Conservation (phyloP, 2,888 invertebrate genomes). For the Agriotes lineatus region DNA sequence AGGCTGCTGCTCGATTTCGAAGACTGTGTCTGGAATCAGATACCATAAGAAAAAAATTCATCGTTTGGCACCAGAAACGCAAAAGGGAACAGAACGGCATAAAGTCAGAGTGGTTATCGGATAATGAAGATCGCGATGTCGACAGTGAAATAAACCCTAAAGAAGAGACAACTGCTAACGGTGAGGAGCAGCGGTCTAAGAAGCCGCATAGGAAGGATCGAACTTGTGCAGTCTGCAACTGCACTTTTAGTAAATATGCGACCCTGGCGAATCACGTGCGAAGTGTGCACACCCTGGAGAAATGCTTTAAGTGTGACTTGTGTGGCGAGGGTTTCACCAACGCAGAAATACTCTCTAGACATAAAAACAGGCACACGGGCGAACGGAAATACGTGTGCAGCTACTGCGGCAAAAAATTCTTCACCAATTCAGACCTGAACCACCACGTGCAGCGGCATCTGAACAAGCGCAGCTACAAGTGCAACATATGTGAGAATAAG, state of each 20-base stretch:
- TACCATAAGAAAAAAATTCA: background rate
- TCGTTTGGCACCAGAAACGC: too few species aligned
- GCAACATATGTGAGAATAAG: slow-evolving; percentile 8
- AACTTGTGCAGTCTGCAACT: background rate
- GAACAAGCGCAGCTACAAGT: slow-evolving; percentile 14
- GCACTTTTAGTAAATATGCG: slow-evolving; percentile 1
- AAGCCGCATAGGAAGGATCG: slow-evolving; percentile 4
- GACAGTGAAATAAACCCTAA: background rate
- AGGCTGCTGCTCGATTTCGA: background rate
- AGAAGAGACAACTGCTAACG: background rate
- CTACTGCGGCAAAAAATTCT: slow-evolving; percentile 17
- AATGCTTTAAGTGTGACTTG: slow-evolving; percentile 9
- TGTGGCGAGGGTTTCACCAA: slow-evolving; percentile 17
- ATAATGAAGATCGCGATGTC: too few species aligned
- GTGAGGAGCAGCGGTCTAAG: too few species aligned
- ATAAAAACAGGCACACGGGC: slow-evolving; percentile 16
- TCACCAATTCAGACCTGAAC: slow-evolving; percentile 10
- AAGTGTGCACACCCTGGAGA: slow-evolving; percentile 8
- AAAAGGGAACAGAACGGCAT: too few species aligned
- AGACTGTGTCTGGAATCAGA: slow-evolving; percentile 5
- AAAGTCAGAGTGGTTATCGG: too few species aligned
- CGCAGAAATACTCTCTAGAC: slow-evolving; percentile 1
- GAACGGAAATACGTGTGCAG: slow-evolving; percentile 18
- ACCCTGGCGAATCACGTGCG: slow-evolving; percentile 1
- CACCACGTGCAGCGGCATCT: slow-evolving; percentile 9